Evolutionary conservation across 1,140 invertebrate genomes (phyloP).

Genomic region (Drosophila watanabei): DNA sequence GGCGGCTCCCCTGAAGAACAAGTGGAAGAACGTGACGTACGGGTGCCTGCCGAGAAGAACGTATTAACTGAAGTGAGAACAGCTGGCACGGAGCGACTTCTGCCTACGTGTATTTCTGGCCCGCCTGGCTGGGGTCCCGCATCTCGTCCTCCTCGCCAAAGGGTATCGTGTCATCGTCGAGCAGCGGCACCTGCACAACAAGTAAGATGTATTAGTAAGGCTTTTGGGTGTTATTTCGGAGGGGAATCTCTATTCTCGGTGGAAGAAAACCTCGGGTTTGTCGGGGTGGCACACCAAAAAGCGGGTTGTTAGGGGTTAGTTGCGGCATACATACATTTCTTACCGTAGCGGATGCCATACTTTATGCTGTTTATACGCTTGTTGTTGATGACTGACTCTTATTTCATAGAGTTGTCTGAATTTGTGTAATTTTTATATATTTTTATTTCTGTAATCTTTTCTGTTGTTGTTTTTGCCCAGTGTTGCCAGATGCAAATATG

Average conservation of each 20-base stretch:
- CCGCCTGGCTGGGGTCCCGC: slow-evolving; percentile 81
- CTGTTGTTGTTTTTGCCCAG: slow-evolving; percentile 57
- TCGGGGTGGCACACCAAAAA: slow-evolving; percentile 42
- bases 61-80: neutral
- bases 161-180: slow-evolving; percentile 94
- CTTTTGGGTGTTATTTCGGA: neutral
- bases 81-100: neutral
- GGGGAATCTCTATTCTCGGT: slow-evolving; percentile 3
- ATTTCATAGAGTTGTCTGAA: slow-evolving; percentile 9
- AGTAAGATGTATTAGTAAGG: slow-evolving; percentile 22
- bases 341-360: slow-evolving; percentile 85
- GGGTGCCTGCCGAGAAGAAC: slow-evolving; percentile 90
- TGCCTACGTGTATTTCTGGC: slow-evolving; percentile 86
- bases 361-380: slow-evolving; percentile 5
- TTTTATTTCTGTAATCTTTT: slow-evolving; percentile 42
- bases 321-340: slow-evolving; percentile 85
- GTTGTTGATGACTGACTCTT: slow-evolving; percentile 31
- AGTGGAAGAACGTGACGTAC: slow-evolving; percentile 94
- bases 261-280: slow-evolving; percentile 28
- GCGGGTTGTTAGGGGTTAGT: slow-evolving; percentile 56
- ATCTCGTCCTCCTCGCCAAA: slow-evolving; percentile 94
- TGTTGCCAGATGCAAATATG: slow-evolving; percentile 37
- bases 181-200: slow-evolving; percentile 89
- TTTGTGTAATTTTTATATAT: slow-evolving; percentile 58
- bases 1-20: slow-evolving; percentile 93